Percentiles rank a stretch among this genome's conserved stretches.
Conservation (phyloP, 2,113 vertebrate genomes). For the Ailuropoda melanoleuca region DNA sequence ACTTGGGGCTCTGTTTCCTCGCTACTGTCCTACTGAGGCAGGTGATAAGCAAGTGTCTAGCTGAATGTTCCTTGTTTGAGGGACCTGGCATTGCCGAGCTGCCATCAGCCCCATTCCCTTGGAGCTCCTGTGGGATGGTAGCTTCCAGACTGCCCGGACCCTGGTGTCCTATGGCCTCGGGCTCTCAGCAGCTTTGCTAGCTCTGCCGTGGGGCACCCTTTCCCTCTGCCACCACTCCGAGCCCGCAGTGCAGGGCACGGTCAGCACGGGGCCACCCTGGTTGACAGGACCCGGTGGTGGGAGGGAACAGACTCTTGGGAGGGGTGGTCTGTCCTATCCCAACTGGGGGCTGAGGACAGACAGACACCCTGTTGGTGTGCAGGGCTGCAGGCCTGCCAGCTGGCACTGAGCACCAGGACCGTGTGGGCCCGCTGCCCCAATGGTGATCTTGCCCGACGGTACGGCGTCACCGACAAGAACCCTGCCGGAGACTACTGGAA, state of each 20-base stretch:
- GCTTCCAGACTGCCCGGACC: background rate
- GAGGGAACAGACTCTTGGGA: accelerated
- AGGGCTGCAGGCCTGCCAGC: conserved; percentile 94
- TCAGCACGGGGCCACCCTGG: background rate
- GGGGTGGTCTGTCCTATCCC: accelerated
- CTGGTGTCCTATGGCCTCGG: background rate
- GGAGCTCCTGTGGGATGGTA: accelerated
- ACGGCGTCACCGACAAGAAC: conserved; percentile 93
- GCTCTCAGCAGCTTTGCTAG: accelerated
- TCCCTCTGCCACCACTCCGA: background rate
- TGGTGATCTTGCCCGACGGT: conserved; percentile 94
- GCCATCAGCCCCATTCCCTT: background rate
- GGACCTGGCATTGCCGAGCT: background rate
- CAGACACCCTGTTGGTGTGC: background rate
- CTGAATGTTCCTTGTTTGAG: accelerated
- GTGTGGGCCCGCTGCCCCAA: conserved; percentile 95
- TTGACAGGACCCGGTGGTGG: accelerated
- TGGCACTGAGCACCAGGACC: conserved; percentile 91
- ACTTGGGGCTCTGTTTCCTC: accelerated
- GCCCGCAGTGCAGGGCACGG: background rate
- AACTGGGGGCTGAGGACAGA: background rate
- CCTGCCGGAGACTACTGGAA: conserved; percentile 99
- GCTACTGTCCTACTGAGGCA: background rate
- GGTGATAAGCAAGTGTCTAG: background rate
- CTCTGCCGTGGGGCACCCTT: accelerated